Evolutionary conservation across 2,888 invertebrate species (phyloP), one percentile per base, ranked within the genome.

Genomic region (Bembecia ichneumoniformis): DNA sequence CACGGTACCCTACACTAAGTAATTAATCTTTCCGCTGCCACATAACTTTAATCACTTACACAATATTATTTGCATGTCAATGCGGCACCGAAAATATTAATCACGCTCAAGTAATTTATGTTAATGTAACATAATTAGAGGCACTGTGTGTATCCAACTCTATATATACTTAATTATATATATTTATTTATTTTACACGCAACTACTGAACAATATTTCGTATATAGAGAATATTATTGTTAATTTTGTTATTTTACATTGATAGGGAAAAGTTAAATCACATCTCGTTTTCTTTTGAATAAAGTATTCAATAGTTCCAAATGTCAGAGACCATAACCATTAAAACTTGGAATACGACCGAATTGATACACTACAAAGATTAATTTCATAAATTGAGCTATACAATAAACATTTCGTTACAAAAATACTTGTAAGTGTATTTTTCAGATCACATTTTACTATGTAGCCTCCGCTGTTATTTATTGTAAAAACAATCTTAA

Each of bases 121-220:
- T 87, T 87, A 87, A 88, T 84, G 84, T 88, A 88, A 88, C 87
- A 88, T 87, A 87, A 87, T 82, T 84, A 87, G 87, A 88, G 88
- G 88, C 88, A 88, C 88, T 88, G 87, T 86, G 88, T 88, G 88
- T 88, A 78, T 82, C 83, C 82, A 71, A 63, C 63, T 79, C 74
- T 82, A 82, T 79, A 77, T 64, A 66, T 61, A 66, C 69, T 73
- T 76, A 74, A 74, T 68, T 72, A 75, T 69, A 77, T 70, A 28
- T 28, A 28, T 70, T 11, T 35, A 35, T 43, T 5, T 28, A 64
- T 72, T 74, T 77, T 81, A 81, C 79, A 80, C 71, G 69, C 71
- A 68, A 47, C 47, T 50, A 16, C 40, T 49, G 44, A 50, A 44
- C 47, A 47, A 28, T 44, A 14, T 47, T 46, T 40, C 35, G 28